Base-by-base conservation (phyloP, 1,140 invertebrate genomes). In the Leucophenga varia region DNA sequence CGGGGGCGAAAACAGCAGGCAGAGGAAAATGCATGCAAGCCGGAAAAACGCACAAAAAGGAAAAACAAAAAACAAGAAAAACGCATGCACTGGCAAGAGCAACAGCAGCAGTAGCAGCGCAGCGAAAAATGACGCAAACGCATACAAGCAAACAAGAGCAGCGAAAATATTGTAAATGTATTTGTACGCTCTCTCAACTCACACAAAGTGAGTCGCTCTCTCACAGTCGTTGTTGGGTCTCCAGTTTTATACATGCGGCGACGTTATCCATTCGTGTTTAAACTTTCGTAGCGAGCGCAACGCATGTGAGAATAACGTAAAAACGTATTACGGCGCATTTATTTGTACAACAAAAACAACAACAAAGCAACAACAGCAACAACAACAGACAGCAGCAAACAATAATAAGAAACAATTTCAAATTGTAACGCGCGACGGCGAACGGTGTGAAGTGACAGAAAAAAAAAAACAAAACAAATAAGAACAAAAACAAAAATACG, bases 241-340 rank as follows among this genome's bases (percentile, higher is more conserved):
- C 49, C 63, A 61, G 63, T 67, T 67, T 67, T 63, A 67, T 67
- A 67, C 63, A 65, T 60, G 9, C 6, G 6, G 13, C 22, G 22
- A 25, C 22, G 22, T 25, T 25, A 28, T 59, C 56, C 59, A 52
- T 61, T 64, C 58, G 61, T 65, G 55, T 60, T 57, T 64, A 55
- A n/a, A 65, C 63, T 59, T 57, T 68, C 63, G 63, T 55, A 63
- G 63, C 67, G 63, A 67, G 64, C 63, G 63, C 59, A 59, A 58
- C 61, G 61, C 63, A 6, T 5, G 50, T 48, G 36, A 52, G 57
- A n/a, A n/a, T n/a, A n/a, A 47, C 40, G 58, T 52, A 49, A 47
- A 36, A n/a, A n/a, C n/a, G n/a, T n/a, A n/a, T n/a, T n/a, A n/a
- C n/a, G n/a, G n/a, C n/a, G n/a, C n/a, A n/a, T n/a, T n/a, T n/a